These are phyloP conservation scores for Anguilla marmorata DNA, from an alignment of 2,797 vertebrate genomes.

Conservation along the genomic window DNA sequence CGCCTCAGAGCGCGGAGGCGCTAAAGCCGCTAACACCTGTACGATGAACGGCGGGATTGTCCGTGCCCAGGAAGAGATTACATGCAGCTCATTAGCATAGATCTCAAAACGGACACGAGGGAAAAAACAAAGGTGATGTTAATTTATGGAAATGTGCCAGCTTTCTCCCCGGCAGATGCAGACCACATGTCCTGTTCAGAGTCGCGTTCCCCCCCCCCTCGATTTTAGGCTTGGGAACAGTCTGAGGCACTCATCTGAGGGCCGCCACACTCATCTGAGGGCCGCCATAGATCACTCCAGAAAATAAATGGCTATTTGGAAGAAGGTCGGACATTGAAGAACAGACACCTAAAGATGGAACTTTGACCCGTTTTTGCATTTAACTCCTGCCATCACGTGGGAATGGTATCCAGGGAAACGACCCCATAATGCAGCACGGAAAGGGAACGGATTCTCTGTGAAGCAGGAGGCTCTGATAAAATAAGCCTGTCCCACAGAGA, in stretches of 20 bases:
- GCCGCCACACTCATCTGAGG: neutral
- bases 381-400: neutral
- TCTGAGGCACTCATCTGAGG: neutral
- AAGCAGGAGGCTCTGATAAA: too few relatives aligned
- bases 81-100: neutral
- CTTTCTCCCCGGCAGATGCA: neutral
- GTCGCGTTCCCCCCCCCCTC: neutral
- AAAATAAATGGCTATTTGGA: neutral
- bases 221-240: neutral
- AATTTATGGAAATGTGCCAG: constrained; percentile 7
- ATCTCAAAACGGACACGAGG: neutral
- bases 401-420: constrained; percentile 4
- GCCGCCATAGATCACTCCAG: neutral
- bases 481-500: too few relatives aligned
- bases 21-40: constrained; percentile 13
- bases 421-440: neutral
- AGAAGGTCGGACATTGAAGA: neutral
- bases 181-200: neutral
- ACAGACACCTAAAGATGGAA: neutral
- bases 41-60: constrained; percentile 6
- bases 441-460: too few relatives aligned
- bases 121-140: constrained; percentile 7
- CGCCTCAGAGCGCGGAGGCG: neutral
- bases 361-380: neutral
- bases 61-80: neutral